phyloP scores from a whole-genome alignment of 2,113 vertebrate species.

The Poecile atricapillus region DNA sequence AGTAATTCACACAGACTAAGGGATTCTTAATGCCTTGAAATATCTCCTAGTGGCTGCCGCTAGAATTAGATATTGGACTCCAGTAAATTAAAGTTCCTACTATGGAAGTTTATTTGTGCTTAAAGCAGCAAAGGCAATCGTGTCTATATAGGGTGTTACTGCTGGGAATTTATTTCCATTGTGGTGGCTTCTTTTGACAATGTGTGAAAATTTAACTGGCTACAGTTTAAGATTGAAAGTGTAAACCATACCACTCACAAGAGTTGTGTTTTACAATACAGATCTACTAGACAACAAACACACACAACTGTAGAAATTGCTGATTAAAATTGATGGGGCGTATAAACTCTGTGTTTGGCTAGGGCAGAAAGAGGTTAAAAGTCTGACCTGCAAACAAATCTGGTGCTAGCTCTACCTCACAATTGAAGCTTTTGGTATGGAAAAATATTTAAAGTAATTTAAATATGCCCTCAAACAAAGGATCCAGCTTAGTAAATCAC shows the following conservation, averaged over 20 bases:
- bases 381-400: conserved; percentile 33
- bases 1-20: background rate
- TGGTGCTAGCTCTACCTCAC: background rate
- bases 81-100: background rate
- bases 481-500: background rate
- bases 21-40: background rate
- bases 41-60: background rate
- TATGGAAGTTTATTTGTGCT: background rate
- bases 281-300: background rate
- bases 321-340: conserved; percentile 48
- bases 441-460: background rate
- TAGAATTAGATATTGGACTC: background rate
- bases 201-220: conserved; percentile 45
- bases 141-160: background rate
- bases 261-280: conserved; percentile 31
- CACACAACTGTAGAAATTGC: background rate
- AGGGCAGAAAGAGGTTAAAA: conserved; percentile 15
- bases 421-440: background rate
- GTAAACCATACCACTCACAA: background rate
- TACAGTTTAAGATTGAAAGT: conserved; percentile 3
- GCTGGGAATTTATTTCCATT: conserved; percentile 2
- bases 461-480: background rate
- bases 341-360: conserved; percentile 19
- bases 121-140: background rate
- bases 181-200: conserved; percentile 24